Evolutionary conservation across 2,797 vertebrate genomes (phyloP), one percentile per base, ranked within the genome.

Genomic region (Graptemys geographica): DNA sequence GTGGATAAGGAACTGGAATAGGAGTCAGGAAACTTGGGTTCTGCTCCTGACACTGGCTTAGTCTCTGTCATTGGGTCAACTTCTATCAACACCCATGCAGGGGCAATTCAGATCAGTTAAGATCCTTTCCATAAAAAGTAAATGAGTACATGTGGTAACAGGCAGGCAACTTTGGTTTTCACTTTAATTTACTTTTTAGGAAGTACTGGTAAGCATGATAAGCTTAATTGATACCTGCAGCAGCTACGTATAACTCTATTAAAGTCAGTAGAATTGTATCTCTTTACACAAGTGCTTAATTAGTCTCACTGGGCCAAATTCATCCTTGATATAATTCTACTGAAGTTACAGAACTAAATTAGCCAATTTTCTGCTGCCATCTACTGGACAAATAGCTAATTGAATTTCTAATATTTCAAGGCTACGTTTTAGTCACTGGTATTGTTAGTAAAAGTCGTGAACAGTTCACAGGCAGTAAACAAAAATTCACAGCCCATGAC

Each of bases 351-450:
- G 62, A 55, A 12, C 7, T 15, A 41, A 52, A 2, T 81, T 91
- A 47, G 16, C 33, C 41, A 8, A 92, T 56, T 95, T 88, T 94
- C 49, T 96, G 69, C 95, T 90, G 97, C 97, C 98, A 97, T 89
- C 98, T 97, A 62, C 88, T 95, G 97, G 87, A 57, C 76, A 84
- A 93, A 55, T 9, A 31, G 56, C 28, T 92, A 28, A 16, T 57
- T 89, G 57, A 62, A 84, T 41, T 25, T 79, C 2, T 55, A 57
- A 27, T 41, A 89, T 82, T 69, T 84, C n/a, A 56, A 7, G 5
- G 1, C 53, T 79, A 81, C 33, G 2, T 16, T 87, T 95, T 76
- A 19, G 84, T 41, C 82, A 19, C 2, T 53, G 56, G 53, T 62
- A 4, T 44, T 31, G 83, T n/a, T 55, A 55, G 55, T 55, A 55